Evolutionary conservation across 2,113 vertebrate genomes (phyloP), one percentile per base, ranked within the genome.

Genomic region (Tychaedon coryphoeus): DNA sequence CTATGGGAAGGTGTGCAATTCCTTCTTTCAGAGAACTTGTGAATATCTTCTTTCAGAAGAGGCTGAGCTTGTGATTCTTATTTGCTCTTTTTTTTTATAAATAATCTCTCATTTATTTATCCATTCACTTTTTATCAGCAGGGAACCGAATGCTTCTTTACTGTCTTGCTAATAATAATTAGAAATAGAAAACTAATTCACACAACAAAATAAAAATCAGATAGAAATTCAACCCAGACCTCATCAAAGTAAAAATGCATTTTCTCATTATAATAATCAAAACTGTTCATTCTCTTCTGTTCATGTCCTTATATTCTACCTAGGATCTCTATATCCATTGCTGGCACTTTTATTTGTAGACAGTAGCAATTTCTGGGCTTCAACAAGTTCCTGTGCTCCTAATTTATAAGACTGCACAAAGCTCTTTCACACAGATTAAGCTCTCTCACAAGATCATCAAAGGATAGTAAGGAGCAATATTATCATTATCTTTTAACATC

Each of bases 1-100:
- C n/a, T 92, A 71, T 93, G 96, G 56, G 58, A 89, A 97, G 73
- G 64, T 94, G 67, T 83, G 62, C 83, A 96, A 92, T 96, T 97
- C 45, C 58, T 96, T 86, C 40, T 91, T 96, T 94, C 90, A 87
- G 88, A 95, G 87, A 94, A 89, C 53, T 54, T 26, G 12, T 69
- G 80, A 28, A 91, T 90, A 83, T 91, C 73, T 85, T 84, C 28
- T 81, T 96, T 96, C 56, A 65, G 73, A 95, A 77, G 14, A 81
- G 40, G 42, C 47, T 95, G 72, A 91, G 90, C 61, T 96, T 96
- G 73, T 95, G 70, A 91, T 95, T 97, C 73, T 19, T 75, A 50
- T 64, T 89, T 75, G 12, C 53, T 77, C 11, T 69, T 23, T 76
- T 56, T 47, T 72, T 74, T 8, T n/a, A 71, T 90, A 92, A 95